A percentile compares a stretch with the other conserved stretches of the same genome.
These are phyloP conservation scores for Lasiurus cinereus DNA, from an alignment of 2,113 vertebrate genomes.

Conservation along the genomic window DNA sequence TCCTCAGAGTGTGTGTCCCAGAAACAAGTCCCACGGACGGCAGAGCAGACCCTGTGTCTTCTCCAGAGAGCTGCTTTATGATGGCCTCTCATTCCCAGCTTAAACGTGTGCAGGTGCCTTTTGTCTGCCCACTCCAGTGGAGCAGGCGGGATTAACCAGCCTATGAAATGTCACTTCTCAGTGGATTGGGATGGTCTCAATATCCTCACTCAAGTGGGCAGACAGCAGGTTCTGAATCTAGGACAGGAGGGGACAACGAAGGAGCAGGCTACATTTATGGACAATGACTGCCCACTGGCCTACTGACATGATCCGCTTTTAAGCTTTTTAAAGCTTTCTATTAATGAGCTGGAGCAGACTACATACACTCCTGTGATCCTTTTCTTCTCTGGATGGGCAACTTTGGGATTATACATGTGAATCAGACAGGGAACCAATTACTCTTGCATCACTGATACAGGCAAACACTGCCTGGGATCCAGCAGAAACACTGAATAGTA, in stretches of 20 bases:
- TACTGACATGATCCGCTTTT: rapidly evolving
- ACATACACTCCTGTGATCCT: neutral
- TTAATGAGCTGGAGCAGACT: neutral
- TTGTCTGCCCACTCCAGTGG: neutral
- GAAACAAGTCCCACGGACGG: neutral
- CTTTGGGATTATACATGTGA: neutral
- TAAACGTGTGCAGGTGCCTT: no score
- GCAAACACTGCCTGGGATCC: neutral
- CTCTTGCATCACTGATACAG: neutral
- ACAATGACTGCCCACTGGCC: rapidly evolving
- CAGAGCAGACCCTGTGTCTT: neutral
- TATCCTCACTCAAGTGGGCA: neutral
- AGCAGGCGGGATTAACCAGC: neutral
- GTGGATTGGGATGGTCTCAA: neutral
- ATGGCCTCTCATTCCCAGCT: neutral
- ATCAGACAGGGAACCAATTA: no score
- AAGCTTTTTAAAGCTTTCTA: neutral
- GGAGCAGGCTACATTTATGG: rapidly evolving
- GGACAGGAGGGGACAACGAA: neutral
- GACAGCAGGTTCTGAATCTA: neutral
- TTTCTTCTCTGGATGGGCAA: neutral
- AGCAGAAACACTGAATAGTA: neutral
- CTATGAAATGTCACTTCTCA: neutral
- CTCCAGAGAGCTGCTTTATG: neutral
- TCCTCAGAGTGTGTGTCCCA: neutral